A percentile compares a stretch with the other conserved stretches of the same genome.
Evolutionary conservation across 1,140 invertebrate species (phyloP).

Genomic region (Drosophila baimaii): DNA sequence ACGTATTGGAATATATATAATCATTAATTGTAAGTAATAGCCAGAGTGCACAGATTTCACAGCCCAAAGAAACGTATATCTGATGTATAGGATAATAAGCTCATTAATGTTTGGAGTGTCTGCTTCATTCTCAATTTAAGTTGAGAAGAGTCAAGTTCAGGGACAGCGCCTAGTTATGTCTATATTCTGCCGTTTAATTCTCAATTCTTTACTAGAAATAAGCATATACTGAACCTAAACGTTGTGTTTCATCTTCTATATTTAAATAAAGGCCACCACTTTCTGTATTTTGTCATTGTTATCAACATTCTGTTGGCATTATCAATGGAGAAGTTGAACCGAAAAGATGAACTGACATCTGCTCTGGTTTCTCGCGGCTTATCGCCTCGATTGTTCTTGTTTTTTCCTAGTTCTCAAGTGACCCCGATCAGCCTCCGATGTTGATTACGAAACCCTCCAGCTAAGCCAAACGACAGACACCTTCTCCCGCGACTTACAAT

Average conservation of each 20-base stretch:
- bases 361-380: slow-evolving; percentile 29
- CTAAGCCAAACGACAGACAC: too few relatives aligned
- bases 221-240: not conserved
- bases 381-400: slow-evolving; percentile 27
- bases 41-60: too few relatives aligned
- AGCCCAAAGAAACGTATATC: not conserved
- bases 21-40: not conserved
- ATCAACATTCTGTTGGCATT: slow-evolving; percentile 15
- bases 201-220: too few relatives aligned
- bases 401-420: slow-evolving; percentile 38
- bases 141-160: slow-evolving; percentile 5
- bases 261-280: not conserved
- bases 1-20: not conserved
- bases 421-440: slow-evolving; percentile 32
- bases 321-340: slow-evolving; percentile 11
- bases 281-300: slow-evolving; percentile 1
- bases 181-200: not conserved
- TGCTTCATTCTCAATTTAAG: not conserved
- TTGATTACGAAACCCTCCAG: slow-evolving; percentile 56
- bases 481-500: slow-evolving; percentile 86
- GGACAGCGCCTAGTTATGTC: not conserved
- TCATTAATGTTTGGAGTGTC: not conserved
- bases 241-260: not conserved
- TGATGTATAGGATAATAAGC: not conserved
- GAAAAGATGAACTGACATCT: slow-evolving; percentile 16